Evolutionary conservation across 23 tunicate species (phyloP).

Genomic region (Diplosoma virens): DNA sequence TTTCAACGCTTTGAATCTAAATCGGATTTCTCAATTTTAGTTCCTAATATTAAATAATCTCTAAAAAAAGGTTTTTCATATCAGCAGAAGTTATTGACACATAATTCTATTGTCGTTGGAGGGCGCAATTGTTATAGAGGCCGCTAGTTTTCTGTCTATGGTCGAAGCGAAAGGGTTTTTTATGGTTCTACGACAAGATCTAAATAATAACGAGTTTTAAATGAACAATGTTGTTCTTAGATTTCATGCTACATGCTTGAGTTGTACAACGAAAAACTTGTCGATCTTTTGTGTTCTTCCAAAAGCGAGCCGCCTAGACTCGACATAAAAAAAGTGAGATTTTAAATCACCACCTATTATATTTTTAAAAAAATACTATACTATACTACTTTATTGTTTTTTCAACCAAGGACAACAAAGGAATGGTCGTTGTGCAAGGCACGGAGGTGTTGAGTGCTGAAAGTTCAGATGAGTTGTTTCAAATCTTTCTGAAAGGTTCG

Average conservation of each 20-base stretch:
- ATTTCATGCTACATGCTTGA: slow-evolving; percentile 97
- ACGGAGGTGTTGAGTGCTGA: slow-evolving; percentile 50
- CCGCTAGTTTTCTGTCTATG: too few relatives aligned
- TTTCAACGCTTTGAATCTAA: too few relatives aligned
- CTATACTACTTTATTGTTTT: background rate
- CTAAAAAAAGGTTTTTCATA: too few relatives aligned
- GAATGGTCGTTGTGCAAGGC: slow-evolving; percentile 93
- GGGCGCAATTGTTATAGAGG: too few relatives aligned
- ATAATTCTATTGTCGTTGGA: too few relatives aligned
- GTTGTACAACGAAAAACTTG: slow-evolving; percentile 88
- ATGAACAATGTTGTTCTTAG: background rate
- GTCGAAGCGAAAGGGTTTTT: too few relatives aligned
- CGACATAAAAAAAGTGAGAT: slow-evolving; percentile 76
- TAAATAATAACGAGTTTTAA: background rate
- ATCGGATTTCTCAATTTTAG: too few relatives aligned
- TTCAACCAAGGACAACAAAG: slow-evolving; percentile 76
- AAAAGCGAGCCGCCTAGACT: slow-evolving; percentile 33
- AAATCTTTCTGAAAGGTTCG: slow-evolving; percentile 68
- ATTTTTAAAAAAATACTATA: background rate
- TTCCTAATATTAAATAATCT: too few relatives aligned
- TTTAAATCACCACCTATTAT: background rate
- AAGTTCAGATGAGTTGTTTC: slow-evolving; percentile 49
- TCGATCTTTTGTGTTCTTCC: slow-evolving; percentile 50
- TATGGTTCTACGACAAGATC: too few relatives aligned
- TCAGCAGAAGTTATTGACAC: too few relatives aligned